Base-by-base conservation (phyloP, 1,140 invertebrate genomes). In the Limonius californicus region DNA sequence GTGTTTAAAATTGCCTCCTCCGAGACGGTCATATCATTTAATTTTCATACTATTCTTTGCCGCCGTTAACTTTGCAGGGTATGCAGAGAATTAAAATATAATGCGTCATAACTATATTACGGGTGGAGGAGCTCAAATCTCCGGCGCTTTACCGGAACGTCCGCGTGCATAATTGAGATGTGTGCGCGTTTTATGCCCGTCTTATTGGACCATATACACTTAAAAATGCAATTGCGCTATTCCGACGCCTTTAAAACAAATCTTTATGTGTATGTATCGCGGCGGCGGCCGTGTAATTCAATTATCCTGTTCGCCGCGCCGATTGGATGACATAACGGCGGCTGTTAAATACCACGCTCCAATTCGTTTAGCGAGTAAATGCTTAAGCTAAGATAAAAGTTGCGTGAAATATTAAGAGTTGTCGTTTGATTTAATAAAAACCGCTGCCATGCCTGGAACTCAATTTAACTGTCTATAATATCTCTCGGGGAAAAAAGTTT, bases 1-100 rank as follows among this genome's bases (percentile, higher is more conserved):
- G 74, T 74, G 74, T 76, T 76, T 75, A 72, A 70, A 76, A 76
- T 76, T 74, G 69, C 69, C 65, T 70, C 72, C 72, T 61, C 27
- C n/a, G 70, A 68, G 72, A 71, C 63, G 47, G 59, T 62, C 63
- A 64, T 73, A 70, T 74, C 74, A 75, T 75, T 75, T 75, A 75
- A 73, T 74, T 75, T 75, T 75, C 74, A 75, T 74, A 54, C 62
- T 55, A 59, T 65, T 69, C 65, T 56, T 58, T 55, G 54, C 53
- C 45, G 55, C 39, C 53, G 57, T 65, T 60, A 64, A 64, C 56
- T 58, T 63, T 54, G 50, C 57, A 23, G 60, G 35, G 59, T 54
- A 61, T 59, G 59, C 58, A 15, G 59, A 43, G 64, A 66, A 71
- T 71, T 71, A 71, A 71, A 71, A 69, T 66, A 62, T 71, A 66